Base-by-base conservation (phyloP, 2,888 invertebrate species). In the Tetanocera ferruginea region DNA sequence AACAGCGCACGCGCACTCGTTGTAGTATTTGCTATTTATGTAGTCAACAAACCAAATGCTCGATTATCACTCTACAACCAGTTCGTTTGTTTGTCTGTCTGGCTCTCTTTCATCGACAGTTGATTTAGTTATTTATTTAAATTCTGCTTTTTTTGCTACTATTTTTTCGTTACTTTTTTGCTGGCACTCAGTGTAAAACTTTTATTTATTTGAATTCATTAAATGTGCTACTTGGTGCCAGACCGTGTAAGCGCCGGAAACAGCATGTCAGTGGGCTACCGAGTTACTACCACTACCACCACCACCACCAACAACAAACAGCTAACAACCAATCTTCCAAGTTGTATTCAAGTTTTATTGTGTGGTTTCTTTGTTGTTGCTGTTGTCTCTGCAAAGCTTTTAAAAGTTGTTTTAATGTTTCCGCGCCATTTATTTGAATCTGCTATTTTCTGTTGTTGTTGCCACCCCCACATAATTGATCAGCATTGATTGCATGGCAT, bases 231-330 rank as follows among this genome's bases (percentile, higher is more conserved):
- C 72, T 37, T 19, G 57, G 23, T 28, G 55, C 52, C 23, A 71
- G 19, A 23, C 23, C n/a, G 31, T 72, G 57, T 57, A 17, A 49
- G 52, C 51, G 70, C 52, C 70, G 52, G 70, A 70, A 70, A 70
- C 70, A 70, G 49, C 51, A 49, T 70, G 70, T 70, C 51, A 49
- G 70, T 70, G 49, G 70, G 70, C 51, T 51, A 70, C 51, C 51
- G n/a, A 70, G 37, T 37, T 72, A 37, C 57, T 25, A 19, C 3
- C 9, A n/a, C 57, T 19, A 43, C 43, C 55, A 55, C 1, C 55
- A n/a, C n/a, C 5, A 19, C 1, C 55, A n/a, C n/a, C 5, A 19
- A n/a, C 55, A n/a, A 55, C 19, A n/a, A 55, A 55, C 43, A 14
- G 2, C 43, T 43, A 1, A 23, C 55, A 19, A 23, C 23, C n/a